Percentiles rank a stretch among this genome's conserved stretches.
phyloP scores from a whole-genome alignment of 2,888 invertebrate genomes.

The Zaprionus bogoriensis region DNA sequence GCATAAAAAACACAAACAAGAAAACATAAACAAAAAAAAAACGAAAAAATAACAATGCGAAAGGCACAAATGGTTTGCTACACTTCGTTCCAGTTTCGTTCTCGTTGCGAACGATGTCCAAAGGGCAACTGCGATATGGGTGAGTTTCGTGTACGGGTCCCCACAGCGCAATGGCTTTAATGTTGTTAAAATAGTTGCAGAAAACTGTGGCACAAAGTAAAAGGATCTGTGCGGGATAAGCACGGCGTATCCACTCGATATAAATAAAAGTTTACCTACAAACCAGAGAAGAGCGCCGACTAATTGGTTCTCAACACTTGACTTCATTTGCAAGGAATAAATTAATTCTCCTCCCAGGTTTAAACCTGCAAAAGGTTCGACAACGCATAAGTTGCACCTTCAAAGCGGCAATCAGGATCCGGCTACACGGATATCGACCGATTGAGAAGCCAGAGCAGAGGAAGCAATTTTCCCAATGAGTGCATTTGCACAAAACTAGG shows the following conservation, averaged over 20 bases:
- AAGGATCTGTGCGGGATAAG: not conserved
- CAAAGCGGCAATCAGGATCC: not conserved
- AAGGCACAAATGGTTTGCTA: constrained; percentile 14
- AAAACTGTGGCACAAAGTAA: no score
- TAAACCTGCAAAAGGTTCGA: constrained; percentile 4
- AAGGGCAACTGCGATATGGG: not conserved
- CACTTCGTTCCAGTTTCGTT: constrained; percentile 8
- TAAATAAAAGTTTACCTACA: not conserved
- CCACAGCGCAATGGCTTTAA: not conserved
- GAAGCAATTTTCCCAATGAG: constrained; percentile 65
- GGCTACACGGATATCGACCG: constrained; percentile 32
- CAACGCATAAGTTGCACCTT: constrained; percentile 1
- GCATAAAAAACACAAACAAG: constrained; percentile 27
- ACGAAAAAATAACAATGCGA: constrained; percentile 31
- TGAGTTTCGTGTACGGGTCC: not conserved
- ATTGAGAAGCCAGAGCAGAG: constrained; percentile 28
- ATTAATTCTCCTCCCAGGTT: constrained; percentile 27
- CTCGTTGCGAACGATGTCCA: not conserved
- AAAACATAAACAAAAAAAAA: not conserved
- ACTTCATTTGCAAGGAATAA: constrained; percentile 44
- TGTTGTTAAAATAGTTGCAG: not conserved
- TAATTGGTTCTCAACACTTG: constrained; percentile 61
- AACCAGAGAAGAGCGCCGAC: not conserved
- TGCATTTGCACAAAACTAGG: constrained; percentile 54
- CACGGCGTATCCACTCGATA: not conserved